Percentiles rank a stretch among this genome's conserved stretches.
Evolutionary conservation across 2,888 invertebrate species (phyloP).

Genomic region (Athripsodes cinereus): DNA sequence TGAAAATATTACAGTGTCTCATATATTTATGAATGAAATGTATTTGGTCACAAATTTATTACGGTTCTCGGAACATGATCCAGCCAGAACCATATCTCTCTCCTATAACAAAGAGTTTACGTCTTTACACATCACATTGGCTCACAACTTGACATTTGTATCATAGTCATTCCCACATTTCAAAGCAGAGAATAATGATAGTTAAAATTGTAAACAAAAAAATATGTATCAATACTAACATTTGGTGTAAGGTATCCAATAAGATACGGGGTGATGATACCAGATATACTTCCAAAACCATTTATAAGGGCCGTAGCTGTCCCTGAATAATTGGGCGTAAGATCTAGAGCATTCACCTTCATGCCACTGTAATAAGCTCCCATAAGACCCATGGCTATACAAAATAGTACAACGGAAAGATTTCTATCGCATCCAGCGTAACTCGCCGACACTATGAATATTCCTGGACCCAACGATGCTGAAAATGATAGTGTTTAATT

Average conservation of each 20-base stretch:
- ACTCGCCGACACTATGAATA: constrained; percentile 61
- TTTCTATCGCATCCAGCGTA: constrained; percentile 61
- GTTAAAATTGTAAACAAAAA: too few relatives aligned
- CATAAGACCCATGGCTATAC: constrained; percentile 59
- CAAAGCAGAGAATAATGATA: too few relatives aligned
- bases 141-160: too few relatives aligned
- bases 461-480: constrained; percentile 63
- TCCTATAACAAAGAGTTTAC: too few relatives aligned
- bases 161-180: too few relatives aligned
- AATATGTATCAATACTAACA: too few relatives aligned
- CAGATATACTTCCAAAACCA: constrained; percentile 65
- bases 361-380: constrained; percentile 65
- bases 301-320: constrained; percentile 64
- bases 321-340: constrained; percentile 61
- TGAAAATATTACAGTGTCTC: too few relatives aligned
- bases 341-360: constrained; percentile 62
- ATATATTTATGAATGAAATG: too few relatives aligned
- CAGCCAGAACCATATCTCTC: too few relatives aligned
- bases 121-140: too few relatives aligned
- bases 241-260: constrained; percentile 61
- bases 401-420: constrained; percentile 28
- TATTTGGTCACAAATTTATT: too few relatives aligned
- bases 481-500: constrained; percentile 21
- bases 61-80: too few relatives aligned
- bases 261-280: constrained; percentile 62